Evolutionary conservation across 53 echinoderm and acorn worm genomes (phyloP).

Genomic region (Pentamera pediparva): DNA sequence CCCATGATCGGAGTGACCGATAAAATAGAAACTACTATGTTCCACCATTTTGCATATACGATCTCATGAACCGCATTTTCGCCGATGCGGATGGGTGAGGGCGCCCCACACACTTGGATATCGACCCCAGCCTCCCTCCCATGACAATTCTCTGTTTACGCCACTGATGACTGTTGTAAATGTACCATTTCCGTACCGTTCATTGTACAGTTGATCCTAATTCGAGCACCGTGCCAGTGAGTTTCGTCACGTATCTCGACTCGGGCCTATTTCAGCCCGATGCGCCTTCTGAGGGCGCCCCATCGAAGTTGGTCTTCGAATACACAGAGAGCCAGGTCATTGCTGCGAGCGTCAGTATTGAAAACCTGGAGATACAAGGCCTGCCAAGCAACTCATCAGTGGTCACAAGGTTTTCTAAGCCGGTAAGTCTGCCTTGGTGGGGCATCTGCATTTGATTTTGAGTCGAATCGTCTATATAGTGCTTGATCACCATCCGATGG

Average conservation of each 20-base stretch:
- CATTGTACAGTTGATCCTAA: background rate
- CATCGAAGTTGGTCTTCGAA: background rate
- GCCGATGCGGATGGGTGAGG: no score
- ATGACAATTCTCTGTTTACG: no score
- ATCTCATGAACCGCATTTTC: no score
- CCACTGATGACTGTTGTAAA: no score
- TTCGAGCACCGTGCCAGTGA: background rate
- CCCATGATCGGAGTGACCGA: no score
- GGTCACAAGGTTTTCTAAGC: conserved; percentile 1
- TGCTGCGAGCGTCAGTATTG: background rate
- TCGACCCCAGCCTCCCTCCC: no score
- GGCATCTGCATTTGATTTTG: no score
- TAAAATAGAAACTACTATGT: no score
- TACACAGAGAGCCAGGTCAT: conserved; percentile 10
- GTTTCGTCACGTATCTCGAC: conserved; percentile 2
- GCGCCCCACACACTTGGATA: no score
- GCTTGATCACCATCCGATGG: no score
- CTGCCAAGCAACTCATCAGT: conserved; percentile 14
- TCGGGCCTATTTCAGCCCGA: background rate
- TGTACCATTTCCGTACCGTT: background rate
- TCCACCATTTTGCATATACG: no score
- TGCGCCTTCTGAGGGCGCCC: background rate
- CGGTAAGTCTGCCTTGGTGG: conserved; percentile 2
- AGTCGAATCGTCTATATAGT: no score
- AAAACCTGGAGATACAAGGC: background rate